Evolutionary conservation across 2,888 invertebrate species (phyloP).

Genomic region (Beris morrisii): DNA sequence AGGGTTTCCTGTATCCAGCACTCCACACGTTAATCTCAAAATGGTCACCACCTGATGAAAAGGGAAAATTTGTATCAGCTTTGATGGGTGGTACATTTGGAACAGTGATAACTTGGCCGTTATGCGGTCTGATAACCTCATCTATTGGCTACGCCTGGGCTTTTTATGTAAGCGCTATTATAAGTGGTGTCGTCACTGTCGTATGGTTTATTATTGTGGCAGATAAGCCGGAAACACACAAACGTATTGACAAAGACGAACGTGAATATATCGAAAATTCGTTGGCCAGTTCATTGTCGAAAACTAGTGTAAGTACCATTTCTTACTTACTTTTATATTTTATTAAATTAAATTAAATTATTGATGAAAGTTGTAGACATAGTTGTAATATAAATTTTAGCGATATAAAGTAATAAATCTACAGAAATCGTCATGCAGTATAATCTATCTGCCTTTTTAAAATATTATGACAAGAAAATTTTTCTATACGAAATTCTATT

Average conservation of each 20-base stretch:
- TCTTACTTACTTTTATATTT: background rate
- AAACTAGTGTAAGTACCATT: constrained; percentile 58
- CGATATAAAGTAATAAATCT: too few species aligned
- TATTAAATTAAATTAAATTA: too few species aligned
- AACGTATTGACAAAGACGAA: constrained; percentile 64
- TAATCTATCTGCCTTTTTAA: too few species aligned
- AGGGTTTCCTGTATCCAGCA: constrained; percentile 67
- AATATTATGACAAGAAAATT: too few species aligned
- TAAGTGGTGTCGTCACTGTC: constrained; percentile 61
- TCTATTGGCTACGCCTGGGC: constrained; percentile 68
- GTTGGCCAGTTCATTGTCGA: constrained; percentile 61
- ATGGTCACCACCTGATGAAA: constrained; percentile 76
- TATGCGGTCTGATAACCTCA: constrained; percentile 67
- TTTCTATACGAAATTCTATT: too few species aligned
- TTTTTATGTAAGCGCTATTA: constrained; percentile 65
- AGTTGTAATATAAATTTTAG: too few species aligned
- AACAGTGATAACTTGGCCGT: constrained; percentile 70
- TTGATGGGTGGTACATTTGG: constrained; percentile 74
- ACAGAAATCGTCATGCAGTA: too few species aligned
- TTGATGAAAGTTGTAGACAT: too few species aligned
- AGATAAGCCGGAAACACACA: constrained; percentile 66
- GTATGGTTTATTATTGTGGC: constrained; percentile 67
- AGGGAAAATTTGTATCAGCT: constrained; percentile 71
- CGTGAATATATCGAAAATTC: constrained; percentile 65
- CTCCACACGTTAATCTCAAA: constrained; percentile 68